Evolutionary conservation across 2,797 vertebrate species (phyloP), one percentile per base, ranked within the genome.

Genomic region (Eospalax fontanierii): DNA sequence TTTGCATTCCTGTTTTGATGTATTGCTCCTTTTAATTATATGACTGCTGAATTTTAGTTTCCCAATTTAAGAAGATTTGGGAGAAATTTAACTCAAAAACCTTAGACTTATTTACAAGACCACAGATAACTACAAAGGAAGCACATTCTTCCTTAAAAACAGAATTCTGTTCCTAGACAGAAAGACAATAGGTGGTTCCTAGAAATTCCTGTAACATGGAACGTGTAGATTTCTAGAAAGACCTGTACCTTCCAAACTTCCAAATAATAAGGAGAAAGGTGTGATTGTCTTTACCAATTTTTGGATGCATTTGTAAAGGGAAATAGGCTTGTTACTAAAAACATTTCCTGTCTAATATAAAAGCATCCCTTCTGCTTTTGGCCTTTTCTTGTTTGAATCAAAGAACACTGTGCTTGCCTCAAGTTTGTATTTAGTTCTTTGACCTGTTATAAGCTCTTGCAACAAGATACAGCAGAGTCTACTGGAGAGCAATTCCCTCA

Each of bases 391-490:
- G 38, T 50, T 15, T 59, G 80, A 38, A 92, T 18, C 4, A 74
- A 33, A 87, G 35, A 89, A n/a, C 65, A n/a, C 61, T 70, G 8
- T 59, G 68, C 14, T 28, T 57, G 11, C 54, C 57, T 78, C 74
- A 91, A 87, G 79, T 90, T 46, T 91, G 28, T 59, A 68, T 38
- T 85, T 93, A 87, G 82, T 76, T 70, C 63, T 96, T 91, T 73
- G 70, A 7, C 21, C 24, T 66, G 40, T 40, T 83, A 61, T 57
- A 0, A 78, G 46, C 66, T 85, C 74, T 84, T 81, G 38, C 75
- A 90, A 66, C 4, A 68, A 87, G 26, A 4, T 87, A 57, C 75
- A 59, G 18, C 63, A 57, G 6, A 68, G 40, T 50, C 33, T 43
- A 81, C 35, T 54, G 63, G 19, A 22, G 50, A n/a, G 22, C 33